Conservation (phyloP, 35 echinoderm and acorn worm species). For the Ophiothrix spiculata region DNA sequence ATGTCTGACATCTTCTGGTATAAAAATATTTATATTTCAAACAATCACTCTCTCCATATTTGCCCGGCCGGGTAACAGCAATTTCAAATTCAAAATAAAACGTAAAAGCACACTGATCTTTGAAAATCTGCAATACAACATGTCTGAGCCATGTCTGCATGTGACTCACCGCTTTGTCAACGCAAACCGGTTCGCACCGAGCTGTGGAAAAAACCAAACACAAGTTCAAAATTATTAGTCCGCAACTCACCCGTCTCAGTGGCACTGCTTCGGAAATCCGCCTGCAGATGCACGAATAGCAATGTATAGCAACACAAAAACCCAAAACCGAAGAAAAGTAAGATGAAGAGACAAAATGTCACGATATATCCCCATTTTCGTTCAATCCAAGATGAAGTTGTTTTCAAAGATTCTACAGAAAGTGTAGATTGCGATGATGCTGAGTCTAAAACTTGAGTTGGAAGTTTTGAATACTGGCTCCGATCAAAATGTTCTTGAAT, state of each 20-base stretch:
- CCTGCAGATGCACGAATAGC: not conserved
- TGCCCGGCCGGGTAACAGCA: too few relatives aligned
- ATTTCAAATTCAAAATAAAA: too few relatives aligned
- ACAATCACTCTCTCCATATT: too few relatives aligned
- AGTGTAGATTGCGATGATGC: too few relatives aligned
- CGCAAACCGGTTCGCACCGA: too few relatives aligned
- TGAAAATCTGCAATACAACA: too few relatives aligned
- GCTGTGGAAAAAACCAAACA: not conserved
- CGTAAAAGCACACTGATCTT: too few relatives aligned
- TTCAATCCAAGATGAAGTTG: not conserved
- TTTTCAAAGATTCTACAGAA: not conserved
- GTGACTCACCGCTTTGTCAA: too few relatives aligned
- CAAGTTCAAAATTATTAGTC: not conserved
- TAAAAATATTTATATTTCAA: too few relatives aligned
- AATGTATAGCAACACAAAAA: not conserved
- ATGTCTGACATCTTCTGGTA: too few relatives aligned
- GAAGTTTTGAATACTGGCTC: not conserved
- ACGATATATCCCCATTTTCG: not conserved
- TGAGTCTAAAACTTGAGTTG: too few relatives aligned
- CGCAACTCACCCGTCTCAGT: constrained; percentile 2
- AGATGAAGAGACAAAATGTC: not conserved
- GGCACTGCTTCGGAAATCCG: not conserved
- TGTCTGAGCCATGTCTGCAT: too few relatives aligned
- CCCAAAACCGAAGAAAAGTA: not conserved
- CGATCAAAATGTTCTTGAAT: not conserved